Conservation (phyloP, 2,113 vertebrate genomes). For the Gasterosteus aculeatus region DNA sequence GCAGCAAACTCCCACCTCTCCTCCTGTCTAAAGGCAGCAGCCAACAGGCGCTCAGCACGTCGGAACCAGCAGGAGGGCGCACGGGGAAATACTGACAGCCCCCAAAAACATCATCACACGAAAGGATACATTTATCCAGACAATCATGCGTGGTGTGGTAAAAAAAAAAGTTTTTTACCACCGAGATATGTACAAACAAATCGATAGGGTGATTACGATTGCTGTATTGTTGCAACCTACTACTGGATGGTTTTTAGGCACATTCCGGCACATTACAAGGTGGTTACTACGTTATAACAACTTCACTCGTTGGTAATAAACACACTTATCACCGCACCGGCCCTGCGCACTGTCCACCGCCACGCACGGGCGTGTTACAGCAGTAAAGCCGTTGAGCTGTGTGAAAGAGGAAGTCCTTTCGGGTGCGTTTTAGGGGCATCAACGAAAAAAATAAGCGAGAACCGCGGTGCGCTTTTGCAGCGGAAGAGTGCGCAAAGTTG, state of each 20-base stretch:
- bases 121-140: background rate
- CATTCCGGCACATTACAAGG: background rate
- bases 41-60: slow-evolving; percentile 36
- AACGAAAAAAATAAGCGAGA: slow-evolving; percentile 6
- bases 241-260: too few species aligned
- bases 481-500: slow-evolving; percentile 16
- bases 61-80: slow-evolving; percentile 27
- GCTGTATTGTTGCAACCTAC: background rate
- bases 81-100: slow-evolving; percentile 34
- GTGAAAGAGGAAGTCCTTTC: slow-evolving; percentile 57
- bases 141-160: background rate
- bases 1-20: background rate
- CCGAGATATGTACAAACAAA: background rate
- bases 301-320: background rate
- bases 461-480: slow-evolving; percentile 1
- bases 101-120: slow-evolving; percentile 1
- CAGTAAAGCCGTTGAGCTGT: background rate
- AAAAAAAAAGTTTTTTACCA: background rate
- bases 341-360: background rate
- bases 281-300: background rate
- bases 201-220: background rate
- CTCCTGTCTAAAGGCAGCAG: slow-evolving; percentile 17
- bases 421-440: slow-evolving; percentile 6
- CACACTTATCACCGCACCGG: background rate
- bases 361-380: too few species aligned